These are phyloP conservation scores for Menidia menidia DNA, from an alignment of 2,797 vertebrate genomes.

Conservation along the genomic window DNA sequence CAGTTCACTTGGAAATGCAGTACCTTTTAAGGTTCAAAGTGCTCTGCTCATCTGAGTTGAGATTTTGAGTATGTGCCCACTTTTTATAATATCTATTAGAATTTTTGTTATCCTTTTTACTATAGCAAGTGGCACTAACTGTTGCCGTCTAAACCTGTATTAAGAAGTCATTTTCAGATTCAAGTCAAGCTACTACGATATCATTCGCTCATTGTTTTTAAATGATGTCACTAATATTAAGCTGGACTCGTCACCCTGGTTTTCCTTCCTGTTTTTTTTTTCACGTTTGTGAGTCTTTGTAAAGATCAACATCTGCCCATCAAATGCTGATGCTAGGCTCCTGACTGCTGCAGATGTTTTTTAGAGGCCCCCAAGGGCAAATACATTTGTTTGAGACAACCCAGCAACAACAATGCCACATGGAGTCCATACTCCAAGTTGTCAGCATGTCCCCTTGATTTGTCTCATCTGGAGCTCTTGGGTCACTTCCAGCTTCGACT, in stretches of 20 bases:
- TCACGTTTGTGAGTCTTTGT: conserved; percentile 13
- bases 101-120: conserved; percentile 61
- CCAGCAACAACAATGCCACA: conserved; percentile 25
- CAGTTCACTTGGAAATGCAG: conserved; percentile 28
- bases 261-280: conserved; percentile 20
- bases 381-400: conserved; percentile 65
- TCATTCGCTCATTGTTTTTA: conserved; percentile 24
- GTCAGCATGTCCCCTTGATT: conserved; percentile 68
- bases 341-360: conserved; percentile 44
- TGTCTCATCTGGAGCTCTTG: conserved; percentile 70
- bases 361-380: conserved; percentile 67
- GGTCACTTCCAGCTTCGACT: conserved; percentile 70
- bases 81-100: conserved; percentile 50
- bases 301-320: conserved; percentile 43
- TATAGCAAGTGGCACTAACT: conserved; percentile 55
- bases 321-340: conserved; percentile 39
- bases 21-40: conserved; percentile 30
- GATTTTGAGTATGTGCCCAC: conserved; percentile 14
- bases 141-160: conserved; percentile 43
- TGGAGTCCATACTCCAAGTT: conserved; percentile 51
- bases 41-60: conserved; percentile 34
- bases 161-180: conserved; percentile 50
- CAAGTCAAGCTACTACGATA: conserved; percentile 45
- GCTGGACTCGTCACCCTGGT: conserved; percentile 9
- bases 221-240: conserved; percentile 22